A percentile compares a stretch with the other conserved stretches of the same genome.
Conservation (phyloP, 2,113 vertebrate genomes). For the Rhagologus leucostigma region DNA sequence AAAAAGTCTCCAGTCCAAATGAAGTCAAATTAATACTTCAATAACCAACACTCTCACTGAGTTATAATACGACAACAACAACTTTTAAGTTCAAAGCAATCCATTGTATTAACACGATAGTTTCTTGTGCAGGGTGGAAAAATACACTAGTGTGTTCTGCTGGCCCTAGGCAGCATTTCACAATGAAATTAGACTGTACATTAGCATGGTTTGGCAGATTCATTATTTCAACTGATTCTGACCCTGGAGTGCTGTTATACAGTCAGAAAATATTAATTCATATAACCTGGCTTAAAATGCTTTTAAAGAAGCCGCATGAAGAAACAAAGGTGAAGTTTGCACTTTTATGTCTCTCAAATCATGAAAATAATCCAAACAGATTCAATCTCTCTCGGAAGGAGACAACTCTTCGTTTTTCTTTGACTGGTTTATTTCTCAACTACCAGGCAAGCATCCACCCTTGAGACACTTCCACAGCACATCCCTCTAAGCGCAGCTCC, state of each 20-base stretch:
- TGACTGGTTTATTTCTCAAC: neutral
- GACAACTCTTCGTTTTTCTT: neutral
- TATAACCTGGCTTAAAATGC: neutral
- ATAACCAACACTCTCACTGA: neutral
- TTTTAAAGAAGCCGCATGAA: neutral
- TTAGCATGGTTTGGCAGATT: neutral
- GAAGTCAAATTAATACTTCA: neutral
- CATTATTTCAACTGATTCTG: neutral
- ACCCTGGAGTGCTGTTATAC: neutral
- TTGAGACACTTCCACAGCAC: neutral
- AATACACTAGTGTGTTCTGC: neutral
- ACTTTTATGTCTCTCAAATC: neutral
- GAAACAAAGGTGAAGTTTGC: fast-evolving
- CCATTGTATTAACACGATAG: neutral
- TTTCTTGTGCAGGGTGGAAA: neutral
- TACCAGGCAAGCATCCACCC: neutral
- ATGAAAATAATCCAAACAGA: neutral
- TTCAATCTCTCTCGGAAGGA: neutral
- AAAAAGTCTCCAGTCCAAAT: neutral
- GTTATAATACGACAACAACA: neutral
- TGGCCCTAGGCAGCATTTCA: neutral
- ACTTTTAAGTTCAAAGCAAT: neutral
- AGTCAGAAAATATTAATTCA: neutral
- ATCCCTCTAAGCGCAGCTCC: neutral
- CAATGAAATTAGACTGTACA: neutral